A percentile compares a stretch with the other conserved stretches of the same genome.
Evolutionary conservation across 2,888 invertebrate species (phyloP).

Genomic region (Philaethria dido): DNA sequence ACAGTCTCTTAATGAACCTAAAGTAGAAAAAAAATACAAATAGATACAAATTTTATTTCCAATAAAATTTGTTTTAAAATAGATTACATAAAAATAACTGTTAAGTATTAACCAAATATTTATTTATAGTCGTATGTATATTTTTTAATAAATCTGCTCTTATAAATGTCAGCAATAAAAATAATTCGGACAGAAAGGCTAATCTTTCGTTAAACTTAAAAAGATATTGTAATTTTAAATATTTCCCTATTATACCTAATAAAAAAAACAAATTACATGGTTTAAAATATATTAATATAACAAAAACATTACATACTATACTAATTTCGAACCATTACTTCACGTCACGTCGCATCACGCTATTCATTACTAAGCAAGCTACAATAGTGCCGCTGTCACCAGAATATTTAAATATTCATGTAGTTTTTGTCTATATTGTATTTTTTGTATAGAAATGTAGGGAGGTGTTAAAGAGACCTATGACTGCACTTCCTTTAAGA

Average conservation of each 20-base stretch:
- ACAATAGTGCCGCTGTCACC: constrained; percentile 9
- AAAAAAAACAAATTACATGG: not conserved
- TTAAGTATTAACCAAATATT: no score
- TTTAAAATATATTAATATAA: not conserved
- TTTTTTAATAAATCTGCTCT: no score
- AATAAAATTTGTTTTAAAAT: no score
- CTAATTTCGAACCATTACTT: not conserved
- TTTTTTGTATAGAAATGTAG: constrained; percentile 7
- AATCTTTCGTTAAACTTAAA: not conserved
- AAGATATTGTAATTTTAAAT: not conserved
- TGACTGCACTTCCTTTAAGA: constrained; percentile 17
- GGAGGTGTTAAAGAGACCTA: constrained; percentile 23
- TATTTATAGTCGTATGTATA: no score
- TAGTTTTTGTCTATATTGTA: constrained; percentile 1
- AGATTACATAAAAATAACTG: no score
- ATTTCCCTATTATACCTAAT: not conserved
- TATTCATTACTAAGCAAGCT: constrained; percentile 3
- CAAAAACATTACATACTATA: not conserved
- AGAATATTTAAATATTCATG: constrained; percentile 22
- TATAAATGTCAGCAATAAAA: no score
- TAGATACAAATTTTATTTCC: no score
- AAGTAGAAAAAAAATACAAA: no score
- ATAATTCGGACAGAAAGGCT: no score
- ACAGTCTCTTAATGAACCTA: no score
- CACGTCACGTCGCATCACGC: not conserved